These are phyloP conservation scores for Lysiphlebus fabarum DNA, from an alignment of 1,140 invertebrate genomes.

Conservation along the genomic window DNA sequence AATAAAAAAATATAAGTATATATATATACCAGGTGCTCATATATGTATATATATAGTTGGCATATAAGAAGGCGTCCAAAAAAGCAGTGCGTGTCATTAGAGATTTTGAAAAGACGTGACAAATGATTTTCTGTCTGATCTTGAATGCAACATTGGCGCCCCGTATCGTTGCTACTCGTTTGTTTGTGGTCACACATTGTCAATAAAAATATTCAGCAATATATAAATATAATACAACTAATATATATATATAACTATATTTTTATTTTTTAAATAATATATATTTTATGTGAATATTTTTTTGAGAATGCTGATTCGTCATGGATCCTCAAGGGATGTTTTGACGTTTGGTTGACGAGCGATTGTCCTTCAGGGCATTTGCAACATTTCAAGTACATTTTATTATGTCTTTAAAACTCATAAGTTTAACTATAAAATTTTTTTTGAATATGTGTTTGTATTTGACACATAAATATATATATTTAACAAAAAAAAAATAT, in stretches of 20 bases:
- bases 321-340: constrained; percentile 53
- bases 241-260: background rate
- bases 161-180: constrained; percentile 54
- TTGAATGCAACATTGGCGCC: constrained; percentile 52
- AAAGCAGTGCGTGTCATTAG: constrained; percentile 57
- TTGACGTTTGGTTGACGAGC: constrained; percentile 54
- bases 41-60: too few relatives aligned
- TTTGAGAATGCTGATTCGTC: constrained; percentile 49
- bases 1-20: constrained; percentile 23
- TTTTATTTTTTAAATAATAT: background rate
- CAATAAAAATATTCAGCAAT: background rate
- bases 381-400: constrained; percentile 24
- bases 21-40: constrained; percentile 40
- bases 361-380: constrained; percentile 48
- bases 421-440: too few relatives aligned
- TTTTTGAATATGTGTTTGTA: too few relatives aligned
- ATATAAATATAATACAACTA: background rate
- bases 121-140: constrained; percentile 53
- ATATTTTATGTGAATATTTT: constrained; percentile 10
- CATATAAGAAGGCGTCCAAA: constrained; percentile 51
- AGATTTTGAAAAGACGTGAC: constrained; percentile 53
- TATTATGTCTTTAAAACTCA: background rate
- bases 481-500: too few relatives aligned
- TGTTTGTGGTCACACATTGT: constrained; percentile 55
- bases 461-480: too few relatives aligned